Percentiles rank a stretch among this genome's conserved stretches.
Conservation (phyloP, 2,888 invertebrate genomes). For the Coleophora deauratella region DNA sequence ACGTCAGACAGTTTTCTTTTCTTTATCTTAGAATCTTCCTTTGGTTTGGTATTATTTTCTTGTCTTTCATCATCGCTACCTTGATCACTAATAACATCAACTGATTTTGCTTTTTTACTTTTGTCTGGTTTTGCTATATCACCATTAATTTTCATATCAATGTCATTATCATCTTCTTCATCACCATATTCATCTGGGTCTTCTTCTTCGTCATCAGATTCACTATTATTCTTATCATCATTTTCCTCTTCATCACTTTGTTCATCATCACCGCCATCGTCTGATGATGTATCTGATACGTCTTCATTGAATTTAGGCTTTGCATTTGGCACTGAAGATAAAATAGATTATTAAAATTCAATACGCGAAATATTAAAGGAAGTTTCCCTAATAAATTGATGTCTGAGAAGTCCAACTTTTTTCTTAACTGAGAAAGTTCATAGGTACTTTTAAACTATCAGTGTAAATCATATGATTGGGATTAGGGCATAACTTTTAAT, state of each 20-base stretch:
- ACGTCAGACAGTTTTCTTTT: too few relatives aligned
- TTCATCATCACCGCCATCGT: slow-evolving; percentile 38
- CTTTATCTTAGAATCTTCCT: too few relatives aligned
- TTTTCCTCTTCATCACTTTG: slow-evolving; percentile 28
- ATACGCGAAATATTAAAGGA: too few relatives aligned
- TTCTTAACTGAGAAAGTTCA: too few relatives aligned
- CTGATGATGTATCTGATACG: slow-evolving; percentile 51
- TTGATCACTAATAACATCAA: too few relatives aligned
- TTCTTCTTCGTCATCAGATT: neutral
- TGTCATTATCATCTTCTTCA: neutral
- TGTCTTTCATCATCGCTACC: neutral
- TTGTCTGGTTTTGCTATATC: too few relatives aligned
- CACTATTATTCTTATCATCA: slow-evolving; percentile 1
- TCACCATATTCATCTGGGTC: neutral
- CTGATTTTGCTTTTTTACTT: neutral
- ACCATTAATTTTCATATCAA: neutral
- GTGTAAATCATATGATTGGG: too few relatives aligned
- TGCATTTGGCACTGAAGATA: slow-evolving; percentile 49
- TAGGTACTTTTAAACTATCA: too few relatives aligned
- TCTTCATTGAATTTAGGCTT: slow-evolving; percentile 56
- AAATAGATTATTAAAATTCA: neutral
- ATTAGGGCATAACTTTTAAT: too few relatives aligned
- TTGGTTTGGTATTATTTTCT: too few relatives aligned
- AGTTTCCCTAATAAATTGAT: too few relatives aligned
- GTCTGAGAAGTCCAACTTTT: too few relatives aligned